Evolutionary conservation across 2,797 vertebrate species (phyloP), one percentile per base, ranked within the genome.

Genomic region (Urocyon cinereoargenteus): DNA sequence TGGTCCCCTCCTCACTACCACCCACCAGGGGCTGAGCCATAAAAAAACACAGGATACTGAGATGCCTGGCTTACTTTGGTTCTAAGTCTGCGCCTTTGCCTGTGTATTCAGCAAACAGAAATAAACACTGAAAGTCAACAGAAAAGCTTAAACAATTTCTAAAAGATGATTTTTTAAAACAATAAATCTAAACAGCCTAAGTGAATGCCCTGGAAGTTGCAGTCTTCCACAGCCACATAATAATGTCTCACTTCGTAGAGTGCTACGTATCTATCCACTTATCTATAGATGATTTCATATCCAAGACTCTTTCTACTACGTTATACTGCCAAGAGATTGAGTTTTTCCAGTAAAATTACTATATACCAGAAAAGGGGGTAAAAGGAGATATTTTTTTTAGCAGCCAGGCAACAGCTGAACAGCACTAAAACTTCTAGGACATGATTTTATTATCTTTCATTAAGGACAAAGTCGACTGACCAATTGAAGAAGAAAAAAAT

Each of bases 1-100:
- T 98, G 97, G 98, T 97, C 98, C 97, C 95, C 97, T 96, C 97
- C 95, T 94, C 91, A 94, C 79, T 91, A 95, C 89, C 96, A 98
- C 94, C 97, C 90, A 90, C 90, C n/a, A 75, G 57, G 75, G 97
- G 96, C 95, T 98, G 96, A 98, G 93, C 93, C 96, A 94, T 53
- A 87, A 85, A 82, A 82, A 36, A 75, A 90, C 18, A 91, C 62
- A 97, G 78, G 90, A 91, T 45, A 94, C 57, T 94, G 73, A 97
- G 92, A 91, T 82, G 70, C 21, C 21, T 81, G 26, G 55, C 53
- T 96, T 92, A 68, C 77, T 90, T 40, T 28, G n/a, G 45, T 89
- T 88, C 91, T 95, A 94, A 91, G 14, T 87, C 91, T 86, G n/a
- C 92, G 34, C 64, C 53, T 16, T 84, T 86, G 49, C n/a, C 61